A percentile compares a stretch with the other conserved stretches of the same genome.
phyloP scores from a whole-genome alignment of 1,140 invertebrate genomes.

The Lordiphosa stackelbergi region DNA sequence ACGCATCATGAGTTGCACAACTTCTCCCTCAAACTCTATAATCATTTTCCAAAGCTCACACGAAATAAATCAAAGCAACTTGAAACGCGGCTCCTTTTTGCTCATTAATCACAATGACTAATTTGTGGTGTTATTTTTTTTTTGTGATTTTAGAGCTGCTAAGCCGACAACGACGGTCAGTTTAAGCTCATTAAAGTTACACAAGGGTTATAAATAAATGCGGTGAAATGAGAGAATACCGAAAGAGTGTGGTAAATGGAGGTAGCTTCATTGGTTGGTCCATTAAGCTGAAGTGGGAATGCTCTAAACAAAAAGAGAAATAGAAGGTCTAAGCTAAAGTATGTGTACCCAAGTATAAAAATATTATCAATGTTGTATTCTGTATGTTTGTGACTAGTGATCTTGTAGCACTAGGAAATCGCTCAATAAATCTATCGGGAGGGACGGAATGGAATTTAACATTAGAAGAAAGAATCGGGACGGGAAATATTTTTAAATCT shows the following conservation, averaged over 20 bases:
- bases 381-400: too few relatives aligned
- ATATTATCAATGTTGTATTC: too few relatives aligned
- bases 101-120: constrained; percentile 71
- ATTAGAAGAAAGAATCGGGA: too few relatives aligned
- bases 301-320: neutral
- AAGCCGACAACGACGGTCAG: constrained; percentile 30
- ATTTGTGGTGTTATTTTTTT: constrained; percentile 33
- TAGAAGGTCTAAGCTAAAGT: too few relatives aligned
- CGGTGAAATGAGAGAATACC: constrained; percentile 6
- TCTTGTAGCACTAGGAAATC: too few relatives aligned
- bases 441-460: too few relatives aligned
- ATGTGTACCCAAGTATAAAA: too few relatives aligned
- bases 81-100: constrained; percentile 7
- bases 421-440: too few relatives aligned
- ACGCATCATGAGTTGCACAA: constrained; percentile 38
- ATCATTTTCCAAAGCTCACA: constrained; percentile 37
- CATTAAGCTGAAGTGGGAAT: constrained; percentile 1
- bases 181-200: constrained; percentile 58
- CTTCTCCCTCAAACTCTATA: constrained; percentile 20
- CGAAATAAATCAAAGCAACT: constrained; percentile 48
- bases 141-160: constrained; percentile 17
- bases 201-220: constrained; percentile 40
- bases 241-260: too few relatives aligned
- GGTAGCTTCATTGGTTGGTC: too few relatives aligned
- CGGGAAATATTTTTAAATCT: too few relatives aligned